Conservation (phyloP, 2,113 vertebrate genomes). For the Gasterosteus aculeatus region DNA sequence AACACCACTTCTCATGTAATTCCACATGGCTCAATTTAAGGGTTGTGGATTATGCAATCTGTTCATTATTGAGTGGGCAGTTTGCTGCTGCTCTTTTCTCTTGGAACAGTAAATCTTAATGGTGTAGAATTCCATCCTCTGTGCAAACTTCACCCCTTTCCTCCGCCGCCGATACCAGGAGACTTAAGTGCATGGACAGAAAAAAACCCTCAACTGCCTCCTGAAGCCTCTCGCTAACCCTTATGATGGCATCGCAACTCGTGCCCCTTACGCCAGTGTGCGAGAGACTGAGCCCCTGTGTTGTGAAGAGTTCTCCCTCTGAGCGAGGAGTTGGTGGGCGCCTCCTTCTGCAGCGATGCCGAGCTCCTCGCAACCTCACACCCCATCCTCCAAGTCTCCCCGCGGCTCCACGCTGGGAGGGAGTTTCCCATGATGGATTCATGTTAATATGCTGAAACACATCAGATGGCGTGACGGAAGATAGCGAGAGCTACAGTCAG, state of each 20-base stretch:
- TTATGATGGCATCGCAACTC: constrained; percentile 26
- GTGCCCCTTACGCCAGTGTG: constrained; percentile 7
- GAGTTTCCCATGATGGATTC: constrained; percentile 20
- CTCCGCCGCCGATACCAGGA: constrained; percentile 15
- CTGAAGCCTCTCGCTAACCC: constrained; percentile 58
- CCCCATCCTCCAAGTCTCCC: neutral
- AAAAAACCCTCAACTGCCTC: constrained; percentile 49
- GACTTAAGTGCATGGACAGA: constrained; percentile 35
- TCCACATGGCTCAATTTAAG: constrained; percentile 23
- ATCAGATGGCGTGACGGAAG: neutral
- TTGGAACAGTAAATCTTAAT: constrained; percentile 51
- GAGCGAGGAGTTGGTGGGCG: neutral
- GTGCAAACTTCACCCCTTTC: constrained; percentile 32
- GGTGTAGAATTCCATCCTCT: constrained; percentile 50
- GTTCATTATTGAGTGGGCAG: constrained; percentile 34
- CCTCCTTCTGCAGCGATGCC: constrained; percentile 8
- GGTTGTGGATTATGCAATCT: constrained; percentile 22
- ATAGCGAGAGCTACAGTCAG: neutral
- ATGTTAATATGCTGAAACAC: constrained; percentile 6
- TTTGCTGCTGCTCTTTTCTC: constrained; percentile 12
- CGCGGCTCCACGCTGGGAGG: neutral
- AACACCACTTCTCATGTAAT: constrained; percentile 21
- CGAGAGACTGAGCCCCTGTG: constrained; percentile 8
- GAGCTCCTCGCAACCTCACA: constrained; percentile 7
- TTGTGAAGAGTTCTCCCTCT: constrained; percentile 13